A percentile compares a stretch with the other conserved stretches of the same genome.
phyloP scores from a whole-genome alignment of 1,140 invertebrate species.

The Ditylenchus dipsaci region DNA sequence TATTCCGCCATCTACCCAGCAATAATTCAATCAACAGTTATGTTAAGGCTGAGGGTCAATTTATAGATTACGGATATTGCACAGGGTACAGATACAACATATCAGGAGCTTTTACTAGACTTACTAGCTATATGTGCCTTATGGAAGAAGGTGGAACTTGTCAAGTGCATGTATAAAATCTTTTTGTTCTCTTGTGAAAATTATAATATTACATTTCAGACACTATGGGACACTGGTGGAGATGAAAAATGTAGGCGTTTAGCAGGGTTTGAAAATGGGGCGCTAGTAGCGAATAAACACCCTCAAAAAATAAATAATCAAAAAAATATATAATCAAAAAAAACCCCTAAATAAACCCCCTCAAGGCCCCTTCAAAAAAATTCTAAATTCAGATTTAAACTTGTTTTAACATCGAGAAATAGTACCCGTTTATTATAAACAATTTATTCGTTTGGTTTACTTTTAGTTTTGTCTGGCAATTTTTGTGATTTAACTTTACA shows the following conservation, averaged over 20 bases:
- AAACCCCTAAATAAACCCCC: too few species aligned
- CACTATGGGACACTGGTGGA: constrained; percentile 18
- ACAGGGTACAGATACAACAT: constrained; percentile 37
- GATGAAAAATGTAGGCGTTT: constrained; percentile 22
- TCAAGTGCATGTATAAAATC: constrained; percentile 28
- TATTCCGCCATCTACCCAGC: not conserved
- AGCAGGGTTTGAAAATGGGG: too few species aligned
- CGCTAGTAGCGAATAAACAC: too few species aligned
- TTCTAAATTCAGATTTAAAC: too few species aligned
- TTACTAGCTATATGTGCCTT: constrained; percentile 40
- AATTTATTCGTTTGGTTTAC: too few species aligned
- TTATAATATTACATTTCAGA: constrained; percentile 1
- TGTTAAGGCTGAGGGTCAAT: constrained; percentile 36
- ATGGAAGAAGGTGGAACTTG: constrained; percentile 40
- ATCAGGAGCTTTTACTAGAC: constrained; percentile 24
- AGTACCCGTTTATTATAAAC: too few species aligned
- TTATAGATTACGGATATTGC: constrained; percentile 29
- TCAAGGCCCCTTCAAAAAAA: too few species aligned
- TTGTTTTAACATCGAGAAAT: too few species aligned
- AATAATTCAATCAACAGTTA: constrained; percentile 20
- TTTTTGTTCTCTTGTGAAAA: not conserved
- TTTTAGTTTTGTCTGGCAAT: too few species aligned
- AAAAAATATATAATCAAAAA: too few species aligned
- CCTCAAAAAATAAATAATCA: too few species aligned
- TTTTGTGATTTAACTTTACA: too few species aligned